Evolutionary conservation across 2,888 invertebrate genomes (phyloP), one percentile per base, ranked within the genome.

Genomic region (Cremastinae sp.): DNA sequence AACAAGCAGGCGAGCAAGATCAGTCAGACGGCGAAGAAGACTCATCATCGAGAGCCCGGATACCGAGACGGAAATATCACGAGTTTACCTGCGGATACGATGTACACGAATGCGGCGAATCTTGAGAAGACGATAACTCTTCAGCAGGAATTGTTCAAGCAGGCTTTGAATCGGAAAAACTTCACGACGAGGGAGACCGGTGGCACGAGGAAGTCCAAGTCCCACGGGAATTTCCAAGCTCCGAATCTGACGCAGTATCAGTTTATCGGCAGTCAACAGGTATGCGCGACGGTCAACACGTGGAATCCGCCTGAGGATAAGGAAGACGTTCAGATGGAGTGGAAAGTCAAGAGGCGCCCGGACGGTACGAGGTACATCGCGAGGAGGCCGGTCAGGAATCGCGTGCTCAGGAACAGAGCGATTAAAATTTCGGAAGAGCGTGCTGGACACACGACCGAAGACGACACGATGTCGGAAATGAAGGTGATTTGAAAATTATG

Each of bases 331-430:
- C 90, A 91, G 53, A 93, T 93, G 93, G 93, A 93, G 76, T 95
- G 95, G 94, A 95, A 95, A 83, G 95, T 95, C 7, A 96, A 96
- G 86, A 91, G 94, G 22, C 90, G 95, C 37, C 93, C 94, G 2
- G 95, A 95, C 83, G 95, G 95, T 2, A 93, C 94, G 0, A 91
- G 95, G 51, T 96, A 96, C 85, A 94, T 96, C 79, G 94, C 95
- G 0, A 91, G 94, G 49, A 90, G 95, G 37, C 95, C 95, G 0
- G 92, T 94, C 0, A 91, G 94, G 55, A 94, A 92, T 86, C 91
- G 93, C 69, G 90, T 94, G 18, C 89, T 94, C 58, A 92, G 93
- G 80, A 94, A 94, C 81, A 90, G 95, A 49, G 94, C 94, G 1
- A 90, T 93, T 72, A 92, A 93, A 83, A 91, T 95, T 75, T 92